Evolutionary conservation across 2,113 vertebrate genomes (phyloP).

Genomic region (Eidolon helvum): DNA sequence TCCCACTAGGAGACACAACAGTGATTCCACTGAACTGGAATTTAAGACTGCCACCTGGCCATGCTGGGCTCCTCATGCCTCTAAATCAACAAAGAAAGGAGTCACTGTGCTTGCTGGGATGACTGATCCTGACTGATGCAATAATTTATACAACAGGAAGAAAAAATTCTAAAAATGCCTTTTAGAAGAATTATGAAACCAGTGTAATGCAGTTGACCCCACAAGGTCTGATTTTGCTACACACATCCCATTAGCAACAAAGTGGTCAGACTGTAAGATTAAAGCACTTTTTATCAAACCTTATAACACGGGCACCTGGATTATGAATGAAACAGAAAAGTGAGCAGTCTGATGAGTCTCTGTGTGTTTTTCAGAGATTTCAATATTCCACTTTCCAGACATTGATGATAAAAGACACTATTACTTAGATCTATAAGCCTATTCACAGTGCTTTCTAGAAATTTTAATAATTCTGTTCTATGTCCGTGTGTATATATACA

Average conservation of each 20-base stretch:
- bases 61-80: not conserved
- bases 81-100: not conserved
- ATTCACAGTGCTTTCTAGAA: not conserved
- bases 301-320: not conserved
- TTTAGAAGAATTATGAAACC: constrained; percentile 24
- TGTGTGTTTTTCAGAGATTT: not conserved
- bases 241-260: not conserved
- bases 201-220: not conserved
- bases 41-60: not conserved
- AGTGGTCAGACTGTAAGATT: not conserved
- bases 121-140: not conserved
- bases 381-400: not conserved
- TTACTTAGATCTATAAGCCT: not conserved
- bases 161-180: not conserved
- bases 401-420: not conserved
- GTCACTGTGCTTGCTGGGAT: not conserved
- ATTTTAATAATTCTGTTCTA: not conserved
- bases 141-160: not conserved
- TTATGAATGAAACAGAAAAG: not conserved
- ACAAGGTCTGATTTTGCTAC: not conserved
- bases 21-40: not conserved
- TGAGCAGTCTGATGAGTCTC: not conserved
- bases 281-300: not conserved
- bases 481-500: not conserved
- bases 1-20: not conserved